phyloP scores from a whole-genome alignment of 2,888 invertebrate genomes.

The Andrena bicolor region DNA sequence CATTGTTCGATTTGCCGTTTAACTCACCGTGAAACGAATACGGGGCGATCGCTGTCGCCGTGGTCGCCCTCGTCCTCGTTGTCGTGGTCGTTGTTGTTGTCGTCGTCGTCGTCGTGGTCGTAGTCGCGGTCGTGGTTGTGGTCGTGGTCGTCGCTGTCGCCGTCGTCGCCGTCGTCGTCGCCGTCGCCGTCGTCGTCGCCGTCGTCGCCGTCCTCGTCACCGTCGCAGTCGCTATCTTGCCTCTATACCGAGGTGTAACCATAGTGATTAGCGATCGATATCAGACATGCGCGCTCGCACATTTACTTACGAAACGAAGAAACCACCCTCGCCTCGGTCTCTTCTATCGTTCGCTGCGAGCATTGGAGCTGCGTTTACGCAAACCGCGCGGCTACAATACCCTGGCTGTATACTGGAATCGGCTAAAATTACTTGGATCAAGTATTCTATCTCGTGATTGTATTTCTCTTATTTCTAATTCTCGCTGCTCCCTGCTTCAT shows the following conservation, averaged over 20 bases:
- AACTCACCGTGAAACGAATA: conserved; percentile 65
- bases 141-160: conserved; percentile 39
- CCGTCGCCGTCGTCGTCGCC: conserved; percentile 28
- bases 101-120: conserved; percentile 32
- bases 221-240: conserved; percentile 58
- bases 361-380: neutral
- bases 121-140: conserved; percentile 39
- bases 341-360: conserved; percentile 9
- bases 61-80: conserved; percentile 19
- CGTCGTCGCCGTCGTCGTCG: conserved; percentile 23
- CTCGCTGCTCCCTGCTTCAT: too few species aligned
- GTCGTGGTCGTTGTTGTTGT: conserved; percentile 33
- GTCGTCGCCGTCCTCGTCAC: conserved; percentile 47
- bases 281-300: conserved; percentile 77
- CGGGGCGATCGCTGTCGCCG: conserved; percentile 59
- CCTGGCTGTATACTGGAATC: neutral
- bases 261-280: conserved; percentile 83
- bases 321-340: conserved; percentile 44
- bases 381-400: neutral
- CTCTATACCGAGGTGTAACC: conserved; percentile 78
- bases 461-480: neutral
- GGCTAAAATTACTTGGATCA: neutral
- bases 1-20: conserved; percentile 14
- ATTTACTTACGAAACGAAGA: conserved; percentile 51
- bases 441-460: neutral